phyloP scores from a whole-genome alignment of 2,888 invertebrate genomes.

The Carterocephalus palaemon region DNA sequence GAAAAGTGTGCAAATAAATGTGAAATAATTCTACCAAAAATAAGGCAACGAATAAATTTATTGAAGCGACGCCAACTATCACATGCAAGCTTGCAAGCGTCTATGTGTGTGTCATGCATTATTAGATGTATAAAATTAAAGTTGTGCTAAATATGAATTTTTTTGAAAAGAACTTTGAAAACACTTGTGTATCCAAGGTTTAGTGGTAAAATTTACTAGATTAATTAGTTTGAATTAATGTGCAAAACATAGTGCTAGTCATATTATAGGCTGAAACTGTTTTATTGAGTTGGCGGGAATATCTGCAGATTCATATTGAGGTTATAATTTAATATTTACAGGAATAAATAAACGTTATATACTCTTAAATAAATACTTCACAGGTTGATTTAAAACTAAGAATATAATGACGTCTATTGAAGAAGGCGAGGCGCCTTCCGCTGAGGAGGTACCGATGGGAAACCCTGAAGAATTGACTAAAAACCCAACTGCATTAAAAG shows the following conservation, averaged over 20 bases:
- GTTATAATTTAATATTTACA: slow-evolving; percentile 28
- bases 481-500: slow-evolving; percentile 80
- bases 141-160: too few relatives aligned
- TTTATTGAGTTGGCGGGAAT: slow-evolving; percentile 51
- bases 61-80: slow-evolving; percentile 22
- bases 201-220: too few relatives aligned
- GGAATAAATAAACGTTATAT: neutral
- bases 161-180: neutral
- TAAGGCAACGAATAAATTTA: slow-evolving; percentile 3
- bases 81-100: slow-evolving; percentile 14
- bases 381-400: neutral
- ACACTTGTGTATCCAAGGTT: too few relatives aligned
- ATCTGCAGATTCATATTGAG: slow-evolving; percentile 24
- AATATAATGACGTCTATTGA: slow-evolving; percentile 61
- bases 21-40: neutral
- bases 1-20: slow-evolving; percentile 33
- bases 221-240: too few relatives aligned
- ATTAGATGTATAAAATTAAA: too few relatives aligned
- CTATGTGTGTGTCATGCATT: slow-evolving; percentile 16
- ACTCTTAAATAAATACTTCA: slow-evolving; percentile 21
- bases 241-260: neutral
- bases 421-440: slow-evolving; percentile 54
- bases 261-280: neutral
- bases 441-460: slow-evolving; percentile 59
- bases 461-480: slow-evolving; percentile 82